Percentiles rank a stretch among this genome's conserved stretches.
Conservation (phyloP, 1,140 invertebrate species). For the Brachionus asplanchnoidis region DNA sequence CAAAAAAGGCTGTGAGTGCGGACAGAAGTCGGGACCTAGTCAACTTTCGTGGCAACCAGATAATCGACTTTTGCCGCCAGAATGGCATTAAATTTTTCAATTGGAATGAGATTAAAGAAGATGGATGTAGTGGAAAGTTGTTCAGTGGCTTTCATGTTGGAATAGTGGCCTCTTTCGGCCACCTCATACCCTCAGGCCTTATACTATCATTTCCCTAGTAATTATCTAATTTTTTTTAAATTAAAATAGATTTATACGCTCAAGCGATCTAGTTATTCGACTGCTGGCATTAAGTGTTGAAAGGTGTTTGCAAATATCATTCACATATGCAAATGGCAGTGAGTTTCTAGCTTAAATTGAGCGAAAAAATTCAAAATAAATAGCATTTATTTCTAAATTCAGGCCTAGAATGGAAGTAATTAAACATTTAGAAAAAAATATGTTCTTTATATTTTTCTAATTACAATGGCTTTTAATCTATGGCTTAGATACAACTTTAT, state of each 20-base stretch:
- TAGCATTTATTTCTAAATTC: not conserved
- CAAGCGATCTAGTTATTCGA: not conserved
- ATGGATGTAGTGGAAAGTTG: not conserved
- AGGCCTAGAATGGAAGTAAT: not conserved
- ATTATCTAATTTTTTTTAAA: not conserved
- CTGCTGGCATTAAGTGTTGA: not conserved
- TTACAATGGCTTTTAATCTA: not conserved
- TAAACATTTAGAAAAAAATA: not conserved
- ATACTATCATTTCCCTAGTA: conserved; percentile 56
- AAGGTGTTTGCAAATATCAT: not conserved
- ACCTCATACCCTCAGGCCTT: conserved; percentile 52
- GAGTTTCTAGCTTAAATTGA: not conserved
- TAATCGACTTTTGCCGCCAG: conserved; percentile 7
- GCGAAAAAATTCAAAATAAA: not conserved
- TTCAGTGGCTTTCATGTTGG: conserved; percentile 53
- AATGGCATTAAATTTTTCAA: not conserved
- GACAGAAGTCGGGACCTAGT: not conserved
- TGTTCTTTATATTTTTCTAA: not conserved
- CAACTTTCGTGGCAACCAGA: conserved; percentile 28
- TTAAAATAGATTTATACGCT: not conserved
- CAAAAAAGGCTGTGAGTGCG: not conserved
- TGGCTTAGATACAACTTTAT: not conserved
- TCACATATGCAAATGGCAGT: not conserved
- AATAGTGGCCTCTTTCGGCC: conserved; percentile 58
- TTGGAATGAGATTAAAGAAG: not conserved